A percentile compares a stretch with the other conserved stretches of the same genome.
Evolutionary conservation across 2,797 vertebrate species (phyloP).

Genomic region (Rhinella marina): DNA sequence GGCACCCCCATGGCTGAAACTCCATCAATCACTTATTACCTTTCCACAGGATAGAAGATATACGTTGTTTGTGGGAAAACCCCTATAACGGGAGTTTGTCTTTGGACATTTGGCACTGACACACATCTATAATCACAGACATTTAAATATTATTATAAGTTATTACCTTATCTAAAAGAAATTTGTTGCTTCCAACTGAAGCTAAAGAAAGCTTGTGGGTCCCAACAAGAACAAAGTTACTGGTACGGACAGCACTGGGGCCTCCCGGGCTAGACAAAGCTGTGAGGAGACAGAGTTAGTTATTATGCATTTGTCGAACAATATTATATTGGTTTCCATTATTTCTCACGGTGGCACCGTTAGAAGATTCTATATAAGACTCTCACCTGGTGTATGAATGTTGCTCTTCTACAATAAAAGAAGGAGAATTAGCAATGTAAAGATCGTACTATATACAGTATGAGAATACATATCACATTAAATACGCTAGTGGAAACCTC

Average conservation of each 20-base stretch:
- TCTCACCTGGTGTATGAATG: constrained; percentile 88
- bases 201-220: constrained; percentile 85
- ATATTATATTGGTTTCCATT: not conserved
- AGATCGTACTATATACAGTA: not conserved
- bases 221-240: constrained; percentile 87
- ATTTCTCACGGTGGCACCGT: not conserved
- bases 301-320: not conserved
- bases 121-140: not conserved
- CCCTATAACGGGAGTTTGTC: too few relatives aligned
- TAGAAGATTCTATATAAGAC: not conserved
- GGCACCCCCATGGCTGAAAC: too few relatives aligned
- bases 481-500: too few relatives aligned
- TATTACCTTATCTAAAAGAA: constrained; percentile 90
- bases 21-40: too few relatives aligned
- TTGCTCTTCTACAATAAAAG: constrained; percentile 82
- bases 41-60: too few relatives aligned
- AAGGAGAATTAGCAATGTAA: constrained; percentile 15
- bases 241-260: constrained; percentile 88
- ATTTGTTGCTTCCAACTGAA: constrained; percentile 85
- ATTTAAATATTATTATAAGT: not conserved
- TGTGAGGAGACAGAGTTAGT: constrained; percentile 63
- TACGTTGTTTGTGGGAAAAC: too few relatives aligned
- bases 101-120: not conserved
- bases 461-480: too few relatives aligned
- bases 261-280: constrained; percentile 91